Base-by-base conservation (phyloP, 2,888 invertebrate genomes). In the Cheiracanthium punctorium region DNA sequence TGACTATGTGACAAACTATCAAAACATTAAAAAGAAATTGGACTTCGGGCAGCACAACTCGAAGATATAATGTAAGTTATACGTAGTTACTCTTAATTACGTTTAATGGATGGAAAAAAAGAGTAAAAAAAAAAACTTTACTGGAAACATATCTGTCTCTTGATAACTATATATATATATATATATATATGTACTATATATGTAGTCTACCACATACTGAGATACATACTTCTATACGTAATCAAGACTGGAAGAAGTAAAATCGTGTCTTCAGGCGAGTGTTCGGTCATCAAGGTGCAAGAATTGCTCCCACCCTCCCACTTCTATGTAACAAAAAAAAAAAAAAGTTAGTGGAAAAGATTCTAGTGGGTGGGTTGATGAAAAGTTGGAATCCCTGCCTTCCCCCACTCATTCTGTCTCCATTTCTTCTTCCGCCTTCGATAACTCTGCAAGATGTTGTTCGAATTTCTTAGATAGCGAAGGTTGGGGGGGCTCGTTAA, bases 371-470 rank as follows among this genome's bases (percentile, higher is more conserved):
- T 41, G 71, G 71, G 4, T 71, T 41, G 43, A 43, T 41, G 73
- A 37, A 70, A 79, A 64, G 73, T 84, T 77, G 77, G 79, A 84
- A 71, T 84, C 81, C 37, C 43, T 41, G 41, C 79, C 79, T 33
- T 4, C 74, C 71, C 69, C 24, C 24, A 79, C 73, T 79, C 79
- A 67, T 84, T 77, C 76, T 67, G 72, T 32, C 52, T 52, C 84
- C 84, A 84, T 84, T 79, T 73, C 73, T 67, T 48, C 84, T 84
- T 84, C 84, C 84, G 84, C 79, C 52, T 52, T 58, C 67, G 84
- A 84, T 84, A 84, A 84, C 79, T 84, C 79, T 12, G 71, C 65
- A 84, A 79, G 82, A 82, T 82, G 82, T 81, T 81, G 81, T 82
- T 82, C 84, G 84, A 84, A 84, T 77, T 79, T 71, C 71, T n/a